Percentiles rank a stretch among this genome's conserved stretches.
Evolutionary conservation across 1,140 invertebrate genomes (phyloP).

Genomic region (Bombus vancouverensis): DNA sequence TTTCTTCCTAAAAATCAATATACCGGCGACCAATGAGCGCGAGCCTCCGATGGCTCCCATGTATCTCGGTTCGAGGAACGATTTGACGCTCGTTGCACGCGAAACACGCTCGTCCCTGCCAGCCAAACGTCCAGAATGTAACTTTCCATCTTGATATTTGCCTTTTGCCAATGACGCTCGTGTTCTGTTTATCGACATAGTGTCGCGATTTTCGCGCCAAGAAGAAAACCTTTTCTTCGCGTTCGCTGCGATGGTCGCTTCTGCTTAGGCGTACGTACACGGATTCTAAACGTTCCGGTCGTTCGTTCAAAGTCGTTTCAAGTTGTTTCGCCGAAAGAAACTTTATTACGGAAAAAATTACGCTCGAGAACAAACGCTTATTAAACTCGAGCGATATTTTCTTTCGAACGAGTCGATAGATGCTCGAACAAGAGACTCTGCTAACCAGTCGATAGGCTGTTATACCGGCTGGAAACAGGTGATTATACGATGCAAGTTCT

Average conservation of each 20-base stretch:
- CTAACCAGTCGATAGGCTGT: not conserved
- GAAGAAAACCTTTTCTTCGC: conserved; percentile 24
- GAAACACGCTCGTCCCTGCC: not conserved
- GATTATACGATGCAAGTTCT: conserved; percentile 8
- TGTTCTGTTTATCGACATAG: conserved; percentile 32
- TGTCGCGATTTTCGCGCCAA: conserved; percentile 27
- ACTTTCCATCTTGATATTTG: conserved; percentile 69
- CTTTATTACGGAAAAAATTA: not conserved
- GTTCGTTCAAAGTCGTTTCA: no score
- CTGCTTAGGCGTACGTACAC: not conserved
- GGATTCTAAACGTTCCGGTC: not conserved
- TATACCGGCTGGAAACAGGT: not conserved
- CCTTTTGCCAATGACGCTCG: conserved; percentile 2
- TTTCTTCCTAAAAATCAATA: conserved; percentile 60
- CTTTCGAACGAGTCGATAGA: not conserved
- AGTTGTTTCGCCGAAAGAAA: not conserved
- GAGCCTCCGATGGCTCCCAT: conserved; percentile 7
- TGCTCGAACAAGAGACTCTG: not conserved
- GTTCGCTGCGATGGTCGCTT: not conserved
- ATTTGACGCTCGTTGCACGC: conserved; percentile 38
- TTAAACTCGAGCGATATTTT: not conserved
- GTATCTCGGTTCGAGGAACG: conserved; percentile 39
- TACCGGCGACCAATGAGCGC: conserved; percentile 44
- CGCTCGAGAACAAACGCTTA: not conserved
- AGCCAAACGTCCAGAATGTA: not conserved